Base-by-base conservation (phyloP, 92 coral and sea anemone species). In the Micromussa lordhowensis region DNA sequence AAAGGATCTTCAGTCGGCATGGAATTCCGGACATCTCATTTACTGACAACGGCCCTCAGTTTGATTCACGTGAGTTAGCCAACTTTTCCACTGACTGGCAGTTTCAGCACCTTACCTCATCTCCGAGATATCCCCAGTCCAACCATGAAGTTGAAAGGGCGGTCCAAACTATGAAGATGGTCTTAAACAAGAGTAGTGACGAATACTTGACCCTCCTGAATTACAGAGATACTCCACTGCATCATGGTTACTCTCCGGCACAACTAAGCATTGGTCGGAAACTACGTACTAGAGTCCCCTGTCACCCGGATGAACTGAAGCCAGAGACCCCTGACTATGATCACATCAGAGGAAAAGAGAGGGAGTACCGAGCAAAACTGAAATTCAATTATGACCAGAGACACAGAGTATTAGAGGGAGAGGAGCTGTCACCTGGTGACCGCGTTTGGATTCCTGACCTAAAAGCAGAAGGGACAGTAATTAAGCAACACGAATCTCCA, bases 131-230 rank as follows among this genome's bases (percentile, higher is more conserved):
- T n/a, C 9, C 86, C 82, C 92, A 90, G 29, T 78, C 86, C 77
- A 90, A 90, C 30, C 76, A 86, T 35, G 89, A 90, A 48, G 92
- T 79, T 26, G 90, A 79, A 85, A 79, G 92, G 75, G 82, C 90
- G 34, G 77, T 90, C 48, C 89, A 85, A 82, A 90, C 82, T 22
- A 79, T 90, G 92, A 78, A 85, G 78, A 80, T 44, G 73, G 49
- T 79, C 71, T 68, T 90, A 54, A 90, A 90, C 24, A 90, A 85
- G 61, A 36, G 87, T 63, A 32, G 61, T n/a, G 90, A 82, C 44
- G 82, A 78, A 38, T 89, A 89, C 34, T 32, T 90, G 61, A 86
- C 86, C 16, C 89, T 85, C 81, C 71, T 90, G 36, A 68, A 36
- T 81, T 79, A 85, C 48, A 83, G 68, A 78, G 75, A 83, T 73